Conservation (phyloP, 2,888 invertebrate genomes). For the Dichetophora obliterata region DNA sequence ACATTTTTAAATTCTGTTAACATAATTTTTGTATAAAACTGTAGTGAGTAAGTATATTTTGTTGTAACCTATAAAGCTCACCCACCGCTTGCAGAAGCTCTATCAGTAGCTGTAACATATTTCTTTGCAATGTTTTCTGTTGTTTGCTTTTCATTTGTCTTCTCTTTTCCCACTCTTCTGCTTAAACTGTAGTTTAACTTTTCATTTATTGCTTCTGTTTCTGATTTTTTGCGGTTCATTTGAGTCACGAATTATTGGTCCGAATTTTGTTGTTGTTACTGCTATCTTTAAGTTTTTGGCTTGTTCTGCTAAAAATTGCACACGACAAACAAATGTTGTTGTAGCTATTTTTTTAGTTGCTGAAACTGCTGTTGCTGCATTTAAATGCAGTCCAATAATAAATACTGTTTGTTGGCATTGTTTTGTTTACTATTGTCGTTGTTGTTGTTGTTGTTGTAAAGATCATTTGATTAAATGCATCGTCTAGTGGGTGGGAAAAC, state of each 20-base stretch:
- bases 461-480: constrained; percentile 50
- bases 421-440: background rate
- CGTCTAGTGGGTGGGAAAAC: constrained; percentile 56
- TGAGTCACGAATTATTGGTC: constrained; percentile 58
- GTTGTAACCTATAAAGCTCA: background rate
- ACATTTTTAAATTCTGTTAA: no score
- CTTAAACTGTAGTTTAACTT: constrained; percentile 27
- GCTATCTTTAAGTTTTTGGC: constrained; percentile 47
- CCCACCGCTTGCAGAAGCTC: background rate
- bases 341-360: constrained; percentile 49
- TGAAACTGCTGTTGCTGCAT: constrained; percentile 56
- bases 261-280: constrained; percentile 46
- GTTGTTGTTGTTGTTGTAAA: constrained; percentile 3
- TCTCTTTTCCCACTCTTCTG: background rate
- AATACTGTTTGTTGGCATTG: constrained; percentile 14
- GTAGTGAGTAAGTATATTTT: no score
- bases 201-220: constrained; percentile 47
- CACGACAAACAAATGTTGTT: constrained; percentile 56
- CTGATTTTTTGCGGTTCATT: constrained; percentile 61
- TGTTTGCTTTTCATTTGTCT: background rate
- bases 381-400: constrained; percentile 60
- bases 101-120: background rate
- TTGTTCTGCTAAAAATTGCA: constrained; percentile 54
- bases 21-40: no score
- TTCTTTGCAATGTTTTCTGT: background rate